These are phyloP conservation scores for Bos javanicus DNA, from an alignment of 2,113 vertebrate genomes.

Conservation along the genomic window DNA sequence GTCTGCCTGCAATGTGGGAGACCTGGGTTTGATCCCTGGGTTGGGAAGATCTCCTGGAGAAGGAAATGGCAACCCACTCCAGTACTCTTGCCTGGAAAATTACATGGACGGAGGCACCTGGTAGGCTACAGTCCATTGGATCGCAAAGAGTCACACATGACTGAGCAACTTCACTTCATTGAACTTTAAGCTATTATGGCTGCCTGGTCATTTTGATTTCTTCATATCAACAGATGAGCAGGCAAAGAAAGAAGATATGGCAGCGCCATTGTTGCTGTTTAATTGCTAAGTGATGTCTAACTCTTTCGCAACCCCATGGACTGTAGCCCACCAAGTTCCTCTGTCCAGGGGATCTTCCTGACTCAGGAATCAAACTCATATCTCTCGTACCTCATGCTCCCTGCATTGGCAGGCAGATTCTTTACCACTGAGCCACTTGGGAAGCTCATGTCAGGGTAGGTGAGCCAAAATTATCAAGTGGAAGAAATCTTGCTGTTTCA, in stretches of 20 bases:
- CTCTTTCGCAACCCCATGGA: not conserved
- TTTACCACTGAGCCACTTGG: not conserved
- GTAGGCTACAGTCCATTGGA: not conserved
- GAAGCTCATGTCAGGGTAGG: not conserved
- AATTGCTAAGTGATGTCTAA: not conserved
- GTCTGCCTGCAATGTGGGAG: not conserved
- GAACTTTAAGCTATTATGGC: not conserved
- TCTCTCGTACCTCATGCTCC: not conserved
- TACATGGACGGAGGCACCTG: accelerated
- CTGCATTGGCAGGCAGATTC: not conserved
- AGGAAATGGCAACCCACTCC: not conserved
- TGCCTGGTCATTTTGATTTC: not conserved
- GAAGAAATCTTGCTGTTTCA: not conserved
- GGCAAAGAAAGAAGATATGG: not conserved
- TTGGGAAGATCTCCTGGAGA: not conserved
- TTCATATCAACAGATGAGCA: not conserved
- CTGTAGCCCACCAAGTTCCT: not conserved
- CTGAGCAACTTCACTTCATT: not conserved
- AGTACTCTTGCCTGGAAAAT: not conserved
- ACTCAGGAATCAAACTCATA: not conserved
- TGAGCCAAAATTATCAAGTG: not conserved
- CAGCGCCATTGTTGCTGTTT: not conserved
- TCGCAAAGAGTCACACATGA: not conserved
- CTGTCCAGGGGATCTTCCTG: not conserved
- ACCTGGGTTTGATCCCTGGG: not conserved